A percentile compares a stretch with the other conserved stretches of the same genome.
These are phyloP conservation scores for Propsilocerus akamusi DNA, from an alignment of 1,140 invertebrate species.

Conservation along the genomic window DNA sequence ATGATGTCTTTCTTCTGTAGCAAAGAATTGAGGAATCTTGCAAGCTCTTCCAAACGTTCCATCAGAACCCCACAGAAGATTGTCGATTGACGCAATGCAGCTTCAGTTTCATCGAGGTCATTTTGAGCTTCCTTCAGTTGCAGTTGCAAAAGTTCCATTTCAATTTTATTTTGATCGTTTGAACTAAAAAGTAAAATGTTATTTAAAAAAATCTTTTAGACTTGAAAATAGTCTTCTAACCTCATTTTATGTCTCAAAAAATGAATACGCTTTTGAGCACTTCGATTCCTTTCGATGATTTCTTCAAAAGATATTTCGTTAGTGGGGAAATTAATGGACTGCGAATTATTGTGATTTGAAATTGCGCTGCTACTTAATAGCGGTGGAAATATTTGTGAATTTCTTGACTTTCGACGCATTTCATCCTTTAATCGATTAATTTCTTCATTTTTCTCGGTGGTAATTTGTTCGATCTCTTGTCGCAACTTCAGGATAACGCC, in stretches of 20 bases:
- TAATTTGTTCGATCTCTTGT: background rate
- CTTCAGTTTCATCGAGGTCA: slow-evolving; percentile 22
- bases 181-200: background rate
- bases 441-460: slow-evolving; percentile 1
- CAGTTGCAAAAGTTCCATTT: slow-evolving; percentile 13
- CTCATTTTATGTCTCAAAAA: background rate
- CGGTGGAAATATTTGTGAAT: background rate
- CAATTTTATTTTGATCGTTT: background rate
- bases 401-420: background rate
- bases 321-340: background rate
- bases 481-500: background rate
- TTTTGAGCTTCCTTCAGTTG: slow-evolving; percentile 21
- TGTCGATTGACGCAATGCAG: slow-evolving; percentile 34
- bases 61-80: slow-evolving; percentile 43
- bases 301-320: background rate
- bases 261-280: background rate
- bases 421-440: background rate
- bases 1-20: slow-evolving; percentile 38
- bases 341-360: background rate
- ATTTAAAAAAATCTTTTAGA: background rate
- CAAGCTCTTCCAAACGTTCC: slow-evolving; percentile 43
- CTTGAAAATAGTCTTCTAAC: background rate
- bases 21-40: slow-evolving; percentile 48
- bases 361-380: background rate
- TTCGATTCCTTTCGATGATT: slow-evolving; percentile 12